phyloP scores from a whole-genome alignment of 2,888 invertebrate genomes.

The Amblyjoppa fuscipennis region DNA sequence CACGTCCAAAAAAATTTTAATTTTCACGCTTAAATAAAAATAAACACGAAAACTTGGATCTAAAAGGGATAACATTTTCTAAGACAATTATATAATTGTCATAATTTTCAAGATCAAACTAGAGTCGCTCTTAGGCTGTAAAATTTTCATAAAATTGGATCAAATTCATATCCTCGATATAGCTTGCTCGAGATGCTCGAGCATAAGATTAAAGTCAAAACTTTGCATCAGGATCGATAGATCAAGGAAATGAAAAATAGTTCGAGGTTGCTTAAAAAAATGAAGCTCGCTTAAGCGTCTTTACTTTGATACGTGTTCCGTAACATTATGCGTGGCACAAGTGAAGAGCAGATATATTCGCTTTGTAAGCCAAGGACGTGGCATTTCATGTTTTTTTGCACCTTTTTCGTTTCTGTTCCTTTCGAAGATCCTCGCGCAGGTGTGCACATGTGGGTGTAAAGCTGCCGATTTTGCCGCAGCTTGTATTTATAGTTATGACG shows the following conservation, averaged over 20 bases:
- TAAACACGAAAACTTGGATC: too few relatives aligned
- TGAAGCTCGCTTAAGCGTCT: constrained; percentile 33
- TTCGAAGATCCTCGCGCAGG: constrained; percentile 9
- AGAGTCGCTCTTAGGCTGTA: background rate
- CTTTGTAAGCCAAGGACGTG: constrained; percentile 76
- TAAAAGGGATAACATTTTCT: background rate
- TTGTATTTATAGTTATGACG: constrained; percentile 6
- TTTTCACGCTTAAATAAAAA: background rate
- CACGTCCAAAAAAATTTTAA: background rate
- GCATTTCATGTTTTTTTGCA: constrained; percentile 35
- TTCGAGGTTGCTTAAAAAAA: background rate
- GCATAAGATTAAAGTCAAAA: background rate
- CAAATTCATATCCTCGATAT: background rate
- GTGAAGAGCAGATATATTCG: constrained; percentile 62
- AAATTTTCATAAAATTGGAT: background rate
- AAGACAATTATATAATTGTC: background rate
- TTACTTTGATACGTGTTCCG: constrained; percentile 49
- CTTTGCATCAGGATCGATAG: background rate
- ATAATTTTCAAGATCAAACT: background rate
- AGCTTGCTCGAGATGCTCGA: background rate
- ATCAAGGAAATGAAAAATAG: background rate
- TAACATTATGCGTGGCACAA: constrained; percentile 70
- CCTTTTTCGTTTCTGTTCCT: constrained; percentile 30
- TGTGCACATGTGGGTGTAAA: background rate
- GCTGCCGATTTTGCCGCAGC: background rate